Evolutionary conservation across 2,888 invertebrate genomes (phyloP).

Genomic region (Aporophyla nigra): DNA sequence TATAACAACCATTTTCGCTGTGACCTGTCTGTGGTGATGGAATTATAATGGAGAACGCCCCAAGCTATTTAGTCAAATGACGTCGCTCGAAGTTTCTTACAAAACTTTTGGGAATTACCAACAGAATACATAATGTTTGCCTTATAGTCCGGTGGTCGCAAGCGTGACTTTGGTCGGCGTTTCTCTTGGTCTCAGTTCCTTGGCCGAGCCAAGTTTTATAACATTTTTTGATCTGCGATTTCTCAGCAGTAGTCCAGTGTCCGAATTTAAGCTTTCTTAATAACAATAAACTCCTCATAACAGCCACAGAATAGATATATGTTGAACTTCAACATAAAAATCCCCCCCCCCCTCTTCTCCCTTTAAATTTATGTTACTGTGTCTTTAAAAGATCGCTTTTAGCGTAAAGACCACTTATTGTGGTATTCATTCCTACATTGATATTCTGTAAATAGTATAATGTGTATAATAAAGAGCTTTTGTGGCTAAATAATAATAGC

Average conservation of each 20-base stretch:
- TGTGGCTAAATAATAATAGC: neutral
- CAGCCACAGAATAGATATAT: neutral
- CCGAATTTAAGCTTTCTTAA: neutral
- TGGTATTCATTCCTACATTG: neutral
- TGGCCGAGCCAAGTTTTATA: accelerated
- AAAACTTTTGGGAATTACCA: constrained; percentile 44
- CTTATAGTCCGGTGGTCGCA: neutral
- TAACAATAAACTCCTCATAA: neutral
- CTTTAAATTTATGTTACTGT: neutral
- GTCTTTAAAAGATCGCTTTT: neutral
- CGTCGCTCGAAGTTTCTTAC: constrained; percentile 46
- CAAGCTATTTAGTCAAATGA: constrained; percentile 59
- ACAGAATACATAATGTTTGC: constrained; percentile 32
- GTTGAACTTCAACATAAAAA: neutral
- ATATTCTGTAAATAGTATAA: neutral
- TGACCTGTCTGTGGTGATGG: constrained; percentile 48
- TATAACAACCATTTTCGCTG: constrained; percentile 37
- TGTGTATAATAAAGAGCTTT: neutral
- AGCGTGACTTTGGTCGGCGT: neutral
- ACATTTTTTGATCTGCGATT: neutral
- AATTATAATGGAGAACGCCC: constrained; percentile 62
- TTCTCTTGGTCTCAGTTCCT: neutral
- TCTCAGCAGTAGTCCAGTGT: neutral
- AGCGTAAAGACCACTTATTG: neutral
- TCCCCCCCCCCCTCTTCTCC: too few species aligned